phyloP scores from a whole-genome alignment of 1,140 invertebrate species.

The Vollenhovia emeryi region DNA sequence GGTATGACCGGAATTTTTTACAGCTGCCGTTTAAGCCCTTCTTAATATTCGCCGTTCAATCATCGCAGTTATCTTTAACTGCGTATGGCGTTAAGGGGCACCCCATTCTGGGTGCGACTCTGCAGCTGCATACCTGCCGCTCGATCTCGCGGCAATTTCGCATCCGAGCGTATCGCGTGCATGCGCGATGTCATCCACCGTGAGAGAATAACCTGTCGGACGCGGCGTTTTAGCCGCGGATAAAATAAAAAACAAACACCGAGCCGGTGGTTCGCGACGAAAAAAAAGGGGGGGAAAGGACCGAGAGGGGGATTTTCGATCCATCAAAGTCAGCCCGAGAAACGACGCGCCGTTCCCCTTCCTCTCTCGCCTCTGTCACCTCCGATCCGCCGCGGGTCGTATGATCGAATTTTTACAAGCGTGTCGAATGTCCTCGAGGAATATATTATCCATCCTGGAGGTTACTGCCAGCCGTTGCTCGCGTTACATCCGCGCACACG shows the following conservation, averaged over 20 bases:
- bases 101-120: slow-evolving; percentile 3
- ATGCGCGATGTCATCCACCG: slow-evolving; percentile 65
- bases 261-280: slow-evolving; percentile 36
- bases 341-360: slow-evolving; percentile 52
- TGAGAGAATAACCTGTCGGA: slow-evolving; percentile 78
- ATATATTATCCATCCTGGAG: slow-evolving; percentile 65
- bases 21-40: background rate
- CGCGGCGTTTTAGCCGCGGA: slow-evolving; percentile 69
- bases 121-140: slow-evolving; percentile 61
- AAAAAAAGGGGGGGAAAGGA: too few species aligned
- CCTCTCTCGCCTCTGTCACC: slow-evolving; percentile 40
- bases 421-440: slow-evolving; percentile 73
- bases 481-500: background rate
- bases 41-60: slow-evolving; percentile 20
- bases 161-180: slow-evolving; percentile 52
- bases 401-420: slow-evolving; percentile 71
- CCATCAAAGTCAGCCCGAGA: slow-evolving; percentile 76
- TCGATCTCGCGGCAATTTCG: slow-evolving; percentile 40
- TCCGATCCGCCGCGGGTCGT: background rate
- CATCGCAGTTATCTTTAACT: slow-evolving; percentile 1
- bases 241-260: slow-evolving; percentile 73
- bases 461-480: slow-evolving; percentile 24
- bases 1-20: background rate
- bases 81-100: background rate
- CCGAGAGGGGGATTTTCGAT: slow-evolving; percentile 71